phyloP scores from a whole-genome alignment of 2,888 invertebrate genomes.

The Drosophila setosimentum region DNA sequence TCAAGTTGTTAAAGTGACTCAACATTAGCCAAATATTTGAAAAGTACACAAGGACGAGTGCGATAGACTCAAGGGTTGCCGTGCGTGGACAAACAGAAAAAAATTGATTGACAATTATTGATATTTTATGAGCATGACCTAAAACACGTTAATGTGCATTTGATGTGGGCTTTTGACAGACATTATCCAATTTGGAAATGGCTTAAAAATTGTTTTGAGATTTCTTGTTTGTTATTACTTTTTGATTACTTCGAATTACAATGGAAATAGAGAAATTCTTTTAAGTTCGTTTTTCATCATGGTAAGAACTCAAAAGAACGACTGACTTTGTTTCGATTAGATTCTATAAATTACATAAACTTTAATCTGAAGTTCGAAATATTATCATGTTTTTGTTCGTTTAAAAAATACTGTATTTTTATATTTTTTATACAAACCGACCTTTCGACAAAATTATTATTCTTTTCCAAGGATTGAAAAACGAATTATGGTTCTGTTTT shows the following conservation, averaged over 20 bases:
- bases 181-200: constrained; percentile 22
- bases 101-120: constrained; percentile 72
- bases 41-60: constrained; percentile 2
- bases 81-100: constrained; percentile 21
- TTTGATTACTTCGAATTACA: neutral
- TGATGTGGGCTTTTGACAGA: constrained; percentile 37
- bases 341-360: neutral
- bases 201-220: constrained; percentile 17
- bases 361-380: neutral
- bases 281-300: neutral
- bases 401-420: neutral
- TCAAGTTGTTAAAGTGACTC: constrained; percentile 8
- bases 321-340: neutral
- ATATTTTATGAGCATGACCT: constrained; percentile 59
- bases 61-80: constrained; percentile 13
- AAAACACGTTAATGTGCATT: constrained; percentile 44
- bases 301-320: neutral
- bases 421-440: neutral
- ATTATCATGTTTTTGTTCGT: neutral
- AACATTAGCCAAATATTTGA: constrained; percentile 24
- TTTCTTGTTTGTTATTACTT: constrained; percentile 19
- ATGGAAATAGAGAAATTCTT: neutral
- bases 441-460: neutral
- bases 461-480: neutral
- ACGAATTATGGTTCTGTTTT: neutral